Percentiles rank a stretch among this genome's conserved stretches.
Evolutionary conservation across 2,888 invertebrate genomes (phyloP).

Genomic region (Ornithoptera alexandrae): DNA sequence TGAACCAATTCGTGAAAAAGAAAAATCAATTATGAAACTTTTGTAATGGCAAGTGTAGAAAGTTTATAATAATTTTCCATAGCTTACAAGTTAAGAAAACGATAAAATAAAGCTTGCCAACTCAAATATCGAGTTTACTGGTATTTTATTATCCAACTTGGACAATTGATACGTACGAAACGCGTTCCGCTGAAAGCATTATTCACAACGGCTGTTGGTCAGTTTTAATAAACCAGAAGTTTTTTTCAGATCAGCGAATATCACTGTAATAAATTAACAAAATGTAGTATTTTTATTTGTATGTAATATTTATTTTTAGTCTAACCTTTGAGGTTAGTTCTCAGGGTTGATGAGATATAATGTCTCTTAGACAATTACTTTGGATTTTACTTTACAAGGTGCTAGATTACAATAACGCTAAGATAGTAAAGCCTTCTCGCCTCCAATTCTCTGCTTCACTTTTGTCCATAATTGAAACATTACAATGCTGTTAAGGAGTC

Average conservation of each 20-base stretch:
- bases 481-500: too few relatives aligned
- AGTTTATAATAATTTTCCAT: conserved; percentile 19
- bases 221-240: conserved; percentile 10
- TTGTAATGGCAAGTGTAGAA: conserved; percentile 4
- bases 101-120: conserved; percentile 23
- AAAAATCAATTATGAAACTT: neutral
- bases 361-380: too few relatives aligned
- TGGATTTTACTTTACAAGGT: too few relatives aligned
- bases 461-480: too few relatives aligned
- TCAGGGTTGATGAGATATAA: too few relatives aligned
- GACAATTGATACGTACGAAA: conserved; percentile 22
- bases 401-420: too few relatives aligned
- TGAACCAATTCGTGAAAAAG: neutral
- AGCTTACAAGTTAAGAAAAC: conserved; percentile 18
- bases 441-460: too few relatives aligned
- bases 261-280: neutral
- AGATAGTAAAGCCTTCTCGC: too few relatives aligned
- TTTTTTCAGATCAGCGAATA: neutral
- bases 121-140: conserved; percentile 22
- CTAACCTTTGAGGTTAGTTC: too few relatives aligned
- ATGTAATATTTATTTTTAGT: neutral
- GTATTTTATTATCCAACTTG: conserved; percentile 23
- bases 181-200: neutral
- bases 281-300: neutral
- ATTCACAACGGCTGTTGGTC: conserved; percentile 9